Percentiles rank a stretch among this genome's conserved stretches.
phyloP scores from a whole-genome alignment of 1,140 invertebrate species.

The Octopus sinensis region DNA sequence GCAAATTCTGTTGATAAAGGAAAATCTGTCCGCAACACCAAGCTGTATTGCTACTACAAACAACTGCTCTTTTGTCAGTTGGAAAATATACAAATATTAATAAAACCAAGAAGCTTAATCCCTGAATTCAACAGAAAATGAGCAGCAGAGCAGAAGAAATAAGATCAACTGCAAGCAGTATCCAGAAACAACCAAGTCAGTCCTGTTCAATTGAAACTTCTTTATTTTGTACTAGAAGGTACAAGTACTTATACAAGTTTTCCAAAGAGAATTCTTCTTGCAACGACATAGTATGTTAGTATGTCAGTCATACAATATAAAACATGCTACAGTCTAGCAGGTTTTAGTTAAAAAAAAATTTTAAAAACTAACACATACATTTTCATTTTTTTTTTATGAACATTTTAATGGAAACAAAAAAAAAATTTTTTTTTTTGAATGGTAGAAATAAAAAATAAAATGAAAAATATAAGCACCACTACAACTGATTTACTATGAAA shows the following conservation, averaged over 20 bases:
- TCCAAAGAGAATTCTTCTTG: slow-evolving; percentile 2
- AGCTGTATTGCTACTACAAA: no score
- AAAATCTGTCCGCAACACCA: no score
- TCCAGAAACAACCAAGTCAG: neutral
- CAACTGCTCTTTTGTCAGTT: no score
- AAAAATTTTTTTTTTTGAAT: no score
- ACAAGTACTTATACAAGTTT: slow-evolving; percentile 7
- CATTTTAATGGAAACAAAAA: no score
- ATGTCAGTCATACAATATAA: neutral
- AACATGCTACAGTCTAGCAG: slow-evolving; percentile 4
- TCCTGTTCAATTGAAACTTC: slow-evolving; percentile 7
- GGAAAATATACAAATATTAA: neutral
- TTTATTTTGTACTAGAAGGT: slow-evolving; percentile 12
- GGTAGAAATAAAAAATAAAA: no score
- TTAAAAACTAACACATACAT: neutral
- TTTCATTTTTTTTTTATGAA: no score
- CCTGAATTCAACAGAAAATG: neutral
- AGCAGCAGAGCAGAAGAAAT: neutral
- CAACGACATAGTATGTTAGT: neutral
- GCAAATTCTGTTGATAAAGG: no score
- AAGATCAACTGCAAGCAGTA: neutral
- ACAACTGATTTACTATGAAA: no score
- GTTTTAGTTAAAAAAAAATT: neutral
- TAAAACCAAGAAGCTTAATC: neutral
- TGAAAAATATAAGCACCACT: no score